Evolutionary conservation across 2,797 vertebrate species (phyloP), one percentile per base, ranked within the genome.

Genomic region (Myotis findleyi): DNA sequence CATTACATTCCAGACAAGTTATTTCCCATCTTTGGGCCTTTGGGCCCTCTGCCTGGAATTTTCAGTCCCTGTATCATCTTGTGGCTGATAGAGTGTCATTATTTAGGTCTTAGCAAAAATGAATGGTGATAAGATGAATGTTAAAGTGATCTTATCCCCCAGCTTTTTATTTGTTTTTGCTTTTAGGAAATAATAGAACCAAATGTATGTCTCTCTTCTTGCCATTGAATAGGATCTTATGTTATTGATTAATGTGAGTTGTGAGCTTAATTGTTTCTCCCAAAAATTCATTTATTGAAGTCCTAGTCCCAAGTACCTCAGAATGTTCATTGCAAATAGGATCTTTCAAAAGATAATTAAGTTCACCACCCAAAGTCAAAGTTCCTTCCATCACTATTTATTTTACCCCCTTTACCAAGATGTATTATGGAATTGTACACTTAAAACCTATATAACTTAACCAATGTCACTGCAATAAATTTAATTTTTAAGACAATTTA

Each of bases 41-140:
- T 79, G 33, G 33, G 20, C 9, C 5, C 21, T 83, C 36, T 76
- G 23, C 47, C 36, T 64, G 20, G 23, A 92, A 79, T 75, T 75
- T 33, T 59, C 20, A 21, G 3, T 7, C 49, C 25, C 51, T 51
- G 0, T 71, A 72, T 55, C 41, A 41, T 77, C 62, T 21, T 51
- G 51, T 71, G 87, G 33, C 41, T 76, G 21, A 41, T 51, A 51
- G 38, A 82, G 13, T 75, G 2, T 77, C 41, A 90, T 44, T 9
- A 64, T 71, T 89, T 95, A 76, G 16, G 20, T 87, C 49, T 87
- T 76, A 88, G 25, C 30, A 84, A 38, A 83, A 91, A 71, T 30
- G 18, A 92, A 83, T 83, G 76, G 38, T 77, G 41, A 83, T 64
- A 83, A 27, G 17, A 30, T 64, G 7, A 64, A 77, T 44, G 16